Percentiles rank a stretch among this genome's conserved stretches.
Evolutionary conservation across 2,113 vertebrate species (phyloP).

Genomic region (Onychostruthus taczanowskii): DNA sequence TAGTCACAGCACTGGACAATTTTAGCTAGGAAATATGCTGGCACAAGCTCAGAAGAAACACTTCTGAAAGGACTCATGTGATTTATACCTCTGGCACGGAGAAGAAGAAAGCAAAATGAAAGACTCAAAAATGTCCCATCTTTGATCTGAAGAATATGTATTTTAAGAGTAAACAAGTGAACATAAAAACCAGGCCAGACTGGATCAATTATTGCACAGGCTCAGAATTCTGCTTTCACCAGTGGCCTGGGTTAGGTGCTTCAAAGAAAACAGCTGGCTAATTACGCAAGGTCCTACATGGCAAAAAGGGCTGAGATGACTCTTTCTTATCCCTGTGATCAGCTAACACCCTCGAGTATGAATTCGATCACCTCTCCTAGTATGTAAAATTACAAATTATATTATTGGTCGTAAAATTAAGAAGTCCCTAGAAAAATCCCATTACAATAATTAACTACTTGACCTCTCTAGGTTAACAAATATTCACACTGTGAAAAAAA

Average conservation of each 20-base stretch:
- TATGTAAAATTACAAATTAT: neutral
- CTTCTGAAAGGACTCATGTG: neutral
- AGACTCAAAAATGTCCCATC: neutral
- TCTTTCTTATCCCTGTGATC: conserved; percentile 21
- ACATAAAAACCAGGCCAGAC: neutral
- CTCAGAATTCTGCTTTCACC: neutral
- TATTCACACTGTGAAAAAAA: neutral
- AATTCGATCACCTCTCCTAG: conserved; percentile 19
- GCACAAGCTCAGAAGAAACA: neutral
- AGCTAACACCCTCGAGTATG: neutral
- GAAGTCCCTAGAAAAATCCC: conserved; percentile 24
- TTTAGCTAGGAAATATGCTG: neutral
- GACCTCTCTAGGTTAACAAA: neutral
- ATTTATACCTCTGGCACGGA: neutral
- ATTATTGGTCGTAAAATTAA: conserved; percentile 34
- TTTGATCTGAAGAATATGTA: neutral
- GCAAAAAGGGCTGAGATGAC: neutral
- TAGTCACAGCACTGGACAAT: neutral
- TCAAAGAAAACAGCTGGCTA: conserved; percentile 41
- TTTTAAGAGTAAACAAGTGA: neutral
- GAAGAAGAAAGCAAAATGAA: neutral
- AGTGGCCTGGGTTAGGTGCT: neutral
- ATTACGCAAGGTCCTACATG: neutral
- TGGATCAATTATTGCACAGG: neutral
- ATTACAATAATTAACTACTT: conserved; percentile 36